Base-by-base conservation (phyloP, 2,113 vertebrate species). In the Pandion haliaetus region DNA sequence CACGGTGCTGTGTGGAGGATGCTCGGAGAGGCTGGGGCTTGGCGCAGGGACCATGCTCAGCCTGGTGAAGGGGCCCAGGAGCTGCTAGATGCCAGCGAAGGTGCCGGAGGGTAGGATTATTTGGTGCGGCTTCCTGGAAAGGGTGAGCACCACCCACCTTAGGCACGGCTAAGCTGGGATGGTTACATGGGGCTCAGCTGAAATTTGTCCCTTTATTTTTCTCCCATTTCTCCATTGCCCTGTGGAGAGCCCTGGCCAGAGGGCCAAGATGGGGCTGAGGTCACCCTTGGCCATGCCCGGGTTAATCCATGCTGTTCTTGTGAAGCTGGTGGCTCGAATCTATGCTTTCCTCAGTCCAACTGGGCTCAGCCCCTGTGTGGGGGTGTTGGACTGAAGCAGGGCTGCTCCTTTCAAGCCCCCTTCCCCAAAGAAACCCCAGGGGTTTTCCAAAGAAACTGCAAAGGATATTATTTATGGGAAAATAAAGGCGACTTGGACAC, bases 171-270 rank as follows among this genome's bases (percentile, higher is more conserved):
- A 55, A 31, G 44, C 55, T 40, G 63, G 34, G 50, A 34, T n/a
- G 72, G 38, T 23, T 47, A 29, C 5, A 1, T 38, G 69, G 20
- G 38, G 58, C 61, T 93, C 32, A 58, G 61, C 47, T 59, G 78
- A n/a, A 4, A 29, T n/a, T 6, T 5, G 34, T 12, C 10, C 5
- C 34, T 82, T 92, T 54, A 3, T 49, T 73, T 69, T 23, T 9
- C 3, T 62, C 47, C 25, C 29, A 7, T n/a, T n/a, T n/a, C n/a
- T n/a, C n/a, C 15, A 0, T 8, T 4, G 2, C 42, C 34, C 57
- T 38, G n/a, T 3, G 19, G 55, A 31, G 50, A 44, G 29, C 23
- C 32, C 40, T 4, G 12, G 58, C 8, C 36, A 12, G 44, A 38
- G 72, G 12, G 3, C 76, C 50, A 47, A 31, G 58, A 1, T 34